Percentiles rank a stretch among this genome's conserved stretches.
These are phyloP conservation scores for Ectobius pallidus DNA, from an alignment of 2,888 invertebrate genomes.

Conservation along the genomic window DNA sequence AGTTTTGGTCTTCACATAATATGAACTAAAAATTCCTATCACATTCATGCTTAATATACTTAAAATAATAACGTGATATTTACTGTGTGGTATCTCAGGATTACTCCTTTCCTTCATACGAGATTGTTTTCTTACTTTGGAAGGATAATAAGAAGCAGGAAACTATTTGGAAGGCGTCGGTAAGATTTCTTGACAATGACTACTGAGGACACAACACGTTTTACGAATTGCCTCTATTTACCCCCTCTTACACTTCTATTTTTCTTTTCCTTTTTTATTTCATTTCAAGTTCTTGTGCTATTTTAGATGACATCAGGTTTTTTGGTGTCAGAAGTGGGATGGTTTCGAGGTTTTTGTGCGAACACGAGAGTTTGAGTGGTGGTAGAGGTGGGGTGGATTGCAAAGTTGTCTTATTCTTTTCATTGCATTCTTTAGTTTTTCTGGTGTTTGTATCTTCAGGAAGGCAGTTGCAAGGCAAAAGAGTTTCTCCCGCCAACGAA, in stretches of 20 bases:
- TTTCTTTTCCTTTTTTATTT: not conserved
- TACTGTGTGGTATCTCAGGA: not conserved
- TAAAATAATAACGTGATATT: not conserved
- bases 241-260: constrained; percentile 16
- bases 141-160: not conserved
- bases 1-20: no score
- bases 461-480: constrained; percentile 15
- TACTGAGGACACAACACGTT: constrained; percentile 12
- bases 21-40: no score
- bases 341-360: not conserved
- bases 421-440: constrained; percentile 35
- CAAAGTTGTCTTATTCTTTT: constrained; percentile 30
- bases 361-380: not conserved
- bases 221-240: constrained; percentile 22
- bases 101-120: not conserved
- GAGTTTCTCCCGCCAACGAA: constrained; percentile 23
- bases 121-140: constrained; percentile 17
- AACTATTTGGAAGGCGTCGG: constrained; percentile 7
- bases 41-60: no score
- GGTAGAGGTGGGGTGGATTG: not conserved
- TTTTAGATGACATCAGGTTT: constrained; percentile 16
- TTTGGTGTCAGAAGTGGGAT: constrained; percentile 17
- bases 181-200: constrained; percentile 12
- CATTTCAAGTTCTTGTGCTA: not conserved
- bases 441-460: constrained; percentile 19